These are phyloP conservation scores for Antheraea yamamai DNA, from an alignment of 2,888 invertebrate species.

Conservation along the genomic window DNA sequence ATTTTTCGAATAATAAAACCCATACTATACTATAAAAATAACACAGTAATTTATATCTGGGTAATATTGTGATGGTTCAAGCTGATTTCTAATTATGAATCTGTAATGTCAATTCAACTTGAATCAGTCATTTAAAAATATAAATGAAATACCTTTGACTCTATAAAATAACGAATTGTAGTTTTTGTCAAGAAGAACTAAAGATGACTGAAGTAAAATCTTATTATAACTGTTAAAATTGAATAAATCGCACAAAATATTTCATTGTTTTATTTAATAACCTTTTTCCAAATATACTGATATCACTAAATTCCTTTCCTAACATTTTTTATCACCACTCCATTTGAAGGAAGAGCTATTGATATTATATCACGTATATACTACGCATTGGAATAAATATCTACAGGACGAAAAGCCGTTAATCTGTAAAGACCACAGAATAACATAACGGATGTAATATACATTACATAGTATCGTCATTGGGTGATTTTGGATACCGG, in stretches of 20 bases:
- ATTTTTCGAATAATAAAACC: constrained; percentile 49
- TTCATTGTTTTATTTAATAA: constrained; percentile 51
- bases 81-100: constrained; percentile 11
- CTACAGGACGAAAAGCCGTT: too few species aligned
- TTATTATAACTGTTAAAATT: constrained; percentile 79
- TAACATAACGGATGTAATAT: too few species aligned
- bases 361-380: too few species aligned
- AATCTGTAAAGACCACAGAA: too few species aligned
- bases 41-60: constrained; percentile 54
- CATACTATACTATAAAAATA: constrained; percentile 51
- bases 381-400: too few species aligned
- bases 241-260: constrained; percentile 81
- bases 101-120: constrained; percentile 27
- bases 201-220: constrained; percentile 80
- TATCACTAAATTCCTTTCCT: background rate
- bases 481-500: too few species aligned
- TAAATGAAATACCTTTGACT: constrained; percentile 28
- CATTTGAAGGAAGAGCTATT: too few species aligned
- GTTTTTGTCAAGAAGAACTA: constrained; percentile 52
- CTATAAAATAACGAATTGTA: constrained; percentile 33
- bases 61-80: constrained; percentile 32
- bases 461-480: too few species aligned
- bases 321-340: background rate
- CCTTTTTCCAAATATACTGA: background rate
- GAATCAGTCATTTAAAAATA: constrained; percentile 33